Percentiles rank a stretch among this genome's conserved stretches.
phyloP scores from a whole-genome alignment of 2,113 vertebrate species.

The Notothenia coriiceps region DNA sequence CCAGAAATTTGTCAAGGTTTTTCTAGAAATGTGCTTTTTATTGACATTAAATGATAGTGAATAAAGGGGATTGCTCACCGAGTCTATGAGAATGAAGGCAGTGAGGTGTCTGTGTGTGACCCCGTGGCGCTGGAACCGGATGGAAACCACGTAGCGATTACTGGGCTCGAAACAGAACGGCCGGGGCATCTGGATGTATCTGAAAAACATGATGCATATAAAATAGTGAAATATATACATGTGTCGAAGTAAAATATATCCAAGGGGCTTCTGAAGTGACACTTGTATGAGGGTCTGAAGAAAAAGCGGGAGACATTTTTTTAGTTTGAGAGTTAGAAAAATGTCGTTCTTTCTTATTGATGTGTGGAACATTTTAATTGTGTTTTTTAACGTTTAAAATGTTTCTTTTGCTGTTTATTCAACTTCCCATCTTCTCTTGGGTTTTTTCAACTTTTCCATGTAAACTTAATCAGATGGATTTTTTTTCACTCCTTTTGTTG shows the following conservation, averaged over 20 bases:
- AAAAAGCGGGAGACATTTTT: too few species aligned
- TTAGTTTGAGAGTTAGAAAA: too few species aligned
- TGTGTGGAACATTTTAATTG: too few species aligned
- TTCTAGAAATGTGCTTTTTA: background rate
- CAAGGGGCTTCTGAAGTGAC: background rate
- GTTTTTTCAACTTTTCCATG: too few species aligned
- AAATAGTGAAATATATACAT: background rate
- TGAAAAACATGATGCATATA: slow-evolving; percentile 45
- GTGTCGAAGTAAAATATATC: background rate
- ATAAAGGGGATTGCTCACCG: slow-evolving; percentile 74
- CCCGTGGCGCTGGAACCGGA: slow-evolving; percentile 86
- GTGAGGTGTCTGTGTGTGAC: slow-evolving; percentile 81
- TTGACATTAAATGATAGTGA: background rate
- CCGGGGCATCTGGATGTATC: slow-evolving; percentile 86
- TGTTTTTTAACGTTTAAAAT: too few species aligned
- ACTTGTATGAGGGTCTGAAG: too few species aligned
- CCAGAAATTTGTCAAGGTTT: background rate
- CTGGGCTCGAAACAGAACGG: slow-evolving; percentile 91
- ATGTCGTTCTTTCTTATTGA: too few species aligned
- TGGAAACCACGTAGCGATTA: slow-evolving; percentile 83
- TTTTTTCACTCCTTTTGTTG: too few species aligned
- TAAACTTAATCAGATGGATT: too few species aligned
- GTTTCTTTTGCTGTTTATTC: too few species aligned
- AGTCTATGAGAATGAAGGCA: slow-evolving; percentile 89
- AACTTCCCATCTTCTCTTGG: too few species aligned